Percentiles rank a stretch among this genome's conserved stretches.
These are phyloP conservation scores for Philereme vetulata DNA, from an alignment of 2,888 invertebrate species.

Conservation along the genomic window DNA sequence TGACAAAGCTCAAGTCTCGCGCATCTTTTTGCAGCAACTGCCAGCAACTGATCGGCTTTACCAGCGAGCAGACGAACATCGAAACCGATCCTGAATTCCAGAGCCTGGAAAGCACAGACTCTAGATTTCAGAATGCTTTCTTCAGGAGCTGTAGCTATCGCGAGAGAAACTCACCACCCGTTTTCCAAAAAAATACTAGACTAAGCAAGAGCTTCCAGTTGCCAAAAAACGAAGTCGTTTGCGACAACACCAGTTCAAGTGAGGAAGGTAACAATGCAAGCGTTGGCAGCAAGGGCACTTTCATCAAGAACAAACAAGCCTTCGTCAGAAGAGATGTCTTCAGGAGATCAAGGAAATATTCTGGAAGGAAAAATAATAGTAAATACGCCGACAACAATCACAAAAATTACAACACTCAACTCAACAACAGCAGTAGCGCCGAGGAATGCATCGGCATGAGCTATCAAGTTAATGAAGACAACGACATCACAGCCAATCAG, in stretches of 20 bases:
- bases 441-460: constrained; percentile 77
- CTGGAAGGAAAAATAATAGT: constrained; percentile 72
- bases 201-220: constrained; percentile 80
- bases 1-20: constrained; percentile 84
- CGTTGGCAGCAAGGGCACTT: constrained; percentile 76
- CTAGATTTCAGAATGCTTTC: constrained; percentile 76
- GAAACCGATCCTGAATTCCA: constrained; percentile 82
- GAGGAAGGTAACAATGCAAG: constrained; percentile 77
- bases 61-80: constrained; percentile 81
- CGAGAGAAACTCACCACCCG: constrained; percentile 77
- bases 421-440: constrained; percentile 73
- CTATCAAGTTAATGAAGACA: constrained; percentile 82
- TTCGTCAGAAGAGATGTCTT: constrained; percentile 79
- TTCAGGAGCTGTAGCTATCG: constrained; percentile 80
- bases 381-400: constrained; percentile 65
- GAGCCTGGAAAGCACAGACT: constrained; percentile 79
- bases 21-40: constrained; percentile 79
- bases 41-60: constrained; percentile 78
- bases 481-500: constrained; percentile 81
- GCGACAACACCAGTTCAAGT: constrained; percentile 79
- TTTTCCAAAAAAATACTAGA: constrained; percentile 81
- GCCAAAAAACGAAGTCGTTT: constrained; percentile 73
- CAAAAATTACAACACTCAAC: constrained; percentile 65
- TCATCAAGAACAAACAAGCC: constrained; percentile 84
- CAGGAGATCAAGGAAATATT: constrained; percentile 78